Evolutionary conservation across 2,888 invertebrate genomes (phyloP), one percentile per base, ranked within the genome.

Genomic region (Pogonocherus hispidulus): DNA sequence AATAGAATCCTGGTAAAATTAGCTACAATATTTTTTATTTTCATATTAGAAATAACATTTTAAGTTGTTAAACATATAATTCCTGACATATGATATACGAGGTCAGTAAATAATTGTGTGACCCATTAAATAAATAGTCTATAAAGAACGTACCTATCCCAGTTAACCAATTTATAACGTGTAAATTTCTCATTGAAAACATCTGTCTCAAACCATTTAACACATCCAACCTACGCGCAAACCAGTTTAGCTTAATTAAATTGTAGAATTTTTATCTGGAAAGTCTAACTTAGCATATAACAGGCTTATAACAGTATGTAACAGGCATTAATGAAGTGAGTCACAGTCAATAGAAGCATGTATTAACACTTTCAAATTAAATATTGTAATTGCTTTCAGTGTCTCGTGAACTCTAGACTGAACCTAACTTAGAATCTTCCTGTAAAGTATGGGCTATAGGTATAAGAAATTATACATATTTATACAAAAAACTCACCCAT

Each of bases 201-300:
- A 73, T 69, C 73, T 73, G 71, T 69, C 67, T 65, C 64, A 63
- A 69, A 57, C 67, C 67, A 63, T 73, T 71, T 71, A 71, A 41
- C 70, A 64, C 67, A 59, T 67, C 71, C 69, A 71, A 57, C 70
- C 70, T 63, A 68, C 70, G 70, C 66, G 66, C 70, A 69, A n/a
- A n/a, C n/a, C 68, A 65, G 60, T 62, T 62, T 63, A 59, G 44
- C 65, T 66, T 69, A 73, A 73, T 73, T 73, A 73, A 73, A 73
- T 70, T 69, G 69, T 64, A 54, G 63, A 60, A 67, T 70, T 73
- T 67, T 59, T 59, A 47, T 47, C 47, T 32, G 46, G 11, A 46
- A 22, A 19, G 32, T 47, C 6, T 18, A 47, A 27, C 59, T 59
- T 41, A 19, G 57, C 46, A 27, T 46, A 47, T 14, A 27, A 47